Conservation (phyloP, 2,888 invertebrate genomes). For the Crioceris asparagi region DNA sequence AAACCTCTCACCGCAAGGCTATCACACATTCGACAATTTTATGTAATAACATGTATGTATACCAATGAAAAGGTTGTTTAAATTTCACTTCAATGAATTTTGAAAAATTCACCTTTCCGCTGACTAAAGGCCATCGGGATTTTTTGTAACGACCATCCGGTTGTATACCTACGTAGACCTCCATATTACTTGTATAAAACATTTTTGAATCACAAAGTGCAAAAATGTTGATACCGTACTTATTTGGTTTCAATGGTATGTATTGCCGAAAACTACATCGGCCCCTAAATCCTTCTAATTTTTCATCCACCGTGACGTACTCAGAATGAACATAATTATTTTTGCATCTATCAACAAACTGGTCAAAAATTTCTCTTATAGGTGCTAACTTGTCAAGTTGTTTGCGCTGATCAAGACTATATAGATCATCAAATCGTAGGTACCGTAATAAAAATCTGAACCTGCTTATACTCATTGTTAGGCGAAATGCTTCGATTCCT, state of each 20-base stretch:
- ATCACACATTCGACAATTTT: too few relatives aligned
- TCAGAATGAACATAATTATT: not conserved
- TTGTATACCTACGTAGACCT: conserved; percentile 10
- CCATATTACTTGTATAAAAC: conserved; percentile 8
- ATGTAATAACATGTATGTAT: too few relatives aligned
- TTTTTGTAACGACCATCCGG: conserved; percentile 7
- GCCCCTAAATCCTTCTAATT: conserved; percentile 9
- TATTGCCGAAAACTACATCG: conserved; percentile 8
- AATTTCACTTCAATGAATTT: too few relatives aligned
- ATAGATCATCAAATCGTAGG: conserved; percentile 6
- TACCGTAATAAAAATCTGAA: conserved; percentile 7
- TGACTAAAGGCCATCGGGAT: too few relatives aligned
- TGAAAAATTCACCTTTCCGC: too few relatives aligned
- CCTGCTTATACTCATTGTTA: conserved; percentile 5
- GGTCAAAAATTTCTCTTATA: conserved; percentile 6
- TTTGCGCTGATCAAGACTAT: conserved; percentile 6
- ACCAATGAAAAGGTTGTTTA: too few relatives aligned
- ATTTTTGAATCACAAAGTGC: conserved; percentile 8
- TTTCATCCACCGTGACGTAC: conserved; percentile 11
- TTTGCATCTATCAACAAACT: conserved; percentile 3
- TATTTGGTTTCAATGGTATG: conserved; percentile 10
- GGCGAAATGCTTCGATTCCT: conserved; percentile 2
- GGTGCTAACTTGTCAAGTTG: conserved; percentile 7
- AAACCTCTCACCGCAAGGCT: too few relatives aligned
- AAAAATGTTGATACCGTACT: conserved; percentile 10